Base-by-base conservation (phyloP, 2,113 vertebrate genomes). In the Indicator indicator region DNA sequence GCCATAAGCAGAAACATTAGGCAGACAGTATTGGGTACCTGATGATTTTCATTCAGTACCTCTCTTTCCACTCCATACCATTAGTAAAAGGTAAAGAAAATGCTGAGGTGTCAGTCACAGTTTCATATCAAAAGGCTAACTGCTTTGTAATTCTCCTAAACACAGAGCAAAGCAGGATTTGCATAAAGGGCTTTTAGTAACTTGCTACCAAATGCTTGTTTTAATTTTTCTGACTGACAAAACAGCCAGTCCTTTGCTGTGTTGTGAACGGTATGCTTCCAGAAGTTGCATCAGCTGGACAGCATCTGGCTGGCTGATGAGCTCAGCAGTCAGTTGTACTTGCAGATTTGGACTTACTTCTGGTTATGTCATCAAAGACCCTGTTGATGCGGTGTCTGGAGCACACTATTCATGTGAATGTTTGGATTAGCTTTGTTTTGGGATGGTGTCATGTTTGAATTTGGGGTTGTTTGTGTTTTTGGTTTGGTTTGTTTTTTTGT, bases 11-110 rank as follows among this genome's bases (percentile, higher is more conserved):
- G 70, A 89, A 92, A 11, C 56, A 76, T 85, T 64, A 58, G 46
- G 36, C 65, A 81, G 46, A 62, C 86, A 52, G 42, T 76, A 44
- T 64, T 89, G 82, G 83, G 50, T 88, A 97, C 94, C 84, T 52
- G 86, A 96, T 95, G 64, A 71, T 96, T 97, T 97, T 93, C 76
- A 92, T 86, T 88, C 73, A 63, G 2, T 58, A 48, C 20, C 83
- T 79, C 46, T 83, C 89, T 95, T 95, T 91, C 88, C 32, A 23
- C 73, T 94, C 78, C 63, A 16, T 67, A 42, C 19, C 40, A 32
- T 63, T 83, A 92, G 82, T 27, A 71, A 95, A 79, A 89, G 16
- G 73, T 68, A 63, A 93, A 89, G 59, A 77, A 91, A 89, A 90
- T 12, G 50, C 55, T 78, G 76, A 63, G 74, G 30, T 76, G 40